These are phyloP conservation scores for Forbesichthys agassizii DNA, from an alignment of 2,113 vertebrate species.

Conservation along the genomic window DNA sequence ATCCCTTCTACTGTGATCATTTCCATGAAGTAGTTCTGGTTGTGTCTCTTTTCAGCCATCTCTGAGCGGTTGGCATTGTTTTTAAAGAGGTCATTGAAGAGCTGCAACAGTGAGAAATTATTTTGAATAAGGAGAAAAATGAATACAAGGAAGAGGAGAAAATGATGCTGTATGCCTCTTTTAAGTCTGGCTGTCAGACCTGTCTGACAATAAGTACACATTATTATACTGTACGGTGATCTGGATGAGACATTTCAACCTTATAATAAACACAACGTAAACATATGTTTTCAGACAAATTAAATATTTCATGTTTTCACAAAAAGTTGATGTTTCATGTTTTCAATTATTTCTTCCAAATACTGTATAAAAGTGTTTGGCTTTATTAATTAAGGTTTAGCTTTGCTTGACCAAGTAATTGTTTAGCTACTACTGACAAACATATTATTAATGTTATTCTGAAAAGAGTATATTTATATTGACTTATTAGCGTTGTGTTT, in stretches of 20 bases:
- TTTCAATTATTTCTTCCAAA: too few relatives aligned
- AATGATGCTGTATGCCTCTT: conserved; percentile 6
- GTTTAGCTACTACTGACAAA: too few relatives aligned
- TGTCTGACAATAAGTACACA: not conserved
- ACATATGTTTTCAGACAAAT: not conserved
- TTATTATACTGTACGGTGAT: not conserved
- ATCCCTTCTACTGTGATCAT: conserved; percentile 90
- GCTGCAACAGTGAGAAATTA: conserved; percentile 70
- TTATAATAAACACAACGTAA: not conserved
- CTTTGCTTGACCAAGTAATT: too few relatives aligned
- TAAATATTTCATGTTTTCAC: too few relatives aligned
- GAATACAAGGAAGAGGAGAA: not conserved
- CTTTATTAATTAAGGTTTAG: too few relatives aligned
- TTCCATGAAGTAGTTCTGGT: conserved; percentile 97
- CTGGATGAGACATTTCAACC: not conserved
- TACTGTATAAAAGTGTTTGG: too few relatives aligned
- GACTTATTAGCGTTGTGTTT: too few relatives aligned
- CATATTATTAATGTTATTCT: too few relatives aligned
- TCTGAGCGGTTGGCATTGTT: conserved; percentile 96
- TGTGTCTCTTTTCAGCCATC: conserved; percentile 86
- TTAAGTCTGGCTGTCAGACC: conserved; percentile 1
- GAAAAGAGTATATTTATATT: too few relatives aligned
- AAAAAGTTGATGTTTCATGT: too few relatives aligned
- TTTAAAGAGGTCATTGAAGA: conserved; percentile 94
- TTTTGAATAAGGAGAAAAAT: not conserved